A percentile compares a stretch with the other conserved stretches of the same genome.
Evolutionary conservation across 2,888 invertebrate species (phyloP).

Genomic region (Drosophila parthenogenetica): DNA sequence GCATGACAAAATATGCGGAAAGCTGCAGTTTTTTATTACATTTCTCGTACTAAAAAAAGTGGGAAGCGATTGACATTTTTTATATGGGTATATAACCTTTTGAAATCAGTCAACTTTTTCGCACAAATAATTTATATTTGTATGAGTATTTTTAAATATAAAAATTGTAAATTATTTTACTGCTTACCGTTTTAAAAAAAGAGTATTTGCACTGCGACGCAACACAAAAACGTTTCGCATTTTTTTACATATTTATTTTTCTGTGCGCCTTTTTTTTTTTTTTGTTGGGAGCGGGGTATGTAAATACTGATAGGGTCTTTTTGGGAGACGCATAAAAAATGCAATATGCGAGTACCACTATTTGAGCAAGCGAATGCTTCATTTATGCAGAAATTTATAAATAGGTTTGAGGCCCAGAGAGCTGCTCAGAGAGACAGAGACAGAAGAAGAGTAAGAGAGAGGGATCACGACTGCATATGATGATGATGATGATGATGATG

Average conservation of each 20-base stretch:
- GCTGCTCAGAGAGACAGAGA: slow-evolving; percentile 15
- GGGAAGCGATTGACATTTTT: too few species aligned
- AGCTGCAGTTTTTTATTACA: not conserved
- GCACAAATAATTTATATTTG: too few species aligned
- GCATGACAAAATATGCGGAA: not conserved
- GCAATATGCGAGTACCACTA: slow-evolving; percentile 35
- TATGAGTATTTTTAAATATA: too few species aligned
- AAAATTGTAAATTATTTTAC: too few species aligned
- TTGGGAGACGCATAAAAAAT: slow-evolving; percentile 49
- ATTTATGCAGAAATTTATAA: slow-evolving; percentile 40
- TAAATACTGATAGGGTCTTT: slow-evolving; percentile 40
- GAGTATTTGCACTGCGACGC: too few species aligned
- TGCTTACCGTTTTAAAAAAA: too few species aligned
- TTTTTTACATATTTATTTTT: slow-evolving; percentile 6
- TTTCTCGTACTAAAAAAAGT: too few species aligned
- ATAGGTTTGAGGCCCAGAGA: slow-evolving; percentile 63
- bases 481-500: slow-evolving; percentile 20
- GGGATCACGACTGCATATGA: slow-evolving; percentile 11
- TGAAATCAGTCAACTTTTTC: too few species aligned
- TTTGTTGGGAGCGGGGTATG: slow-evolving; percentile 9
- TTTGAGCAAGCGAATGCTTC: slow-evolving; percentile 32
- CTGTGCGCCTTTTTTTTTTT: not conserved
- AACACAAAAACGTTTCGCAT: not conserved
- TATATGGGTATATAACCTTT: too few species aligned
- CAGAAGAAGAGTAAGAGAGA: not conserved